Evolutionary conservation across 2,113 vertebrate species (phyloP), one percentile per base, ranked within the genome.

Genomic region (Kryptolebias marmoratus): DNA sequence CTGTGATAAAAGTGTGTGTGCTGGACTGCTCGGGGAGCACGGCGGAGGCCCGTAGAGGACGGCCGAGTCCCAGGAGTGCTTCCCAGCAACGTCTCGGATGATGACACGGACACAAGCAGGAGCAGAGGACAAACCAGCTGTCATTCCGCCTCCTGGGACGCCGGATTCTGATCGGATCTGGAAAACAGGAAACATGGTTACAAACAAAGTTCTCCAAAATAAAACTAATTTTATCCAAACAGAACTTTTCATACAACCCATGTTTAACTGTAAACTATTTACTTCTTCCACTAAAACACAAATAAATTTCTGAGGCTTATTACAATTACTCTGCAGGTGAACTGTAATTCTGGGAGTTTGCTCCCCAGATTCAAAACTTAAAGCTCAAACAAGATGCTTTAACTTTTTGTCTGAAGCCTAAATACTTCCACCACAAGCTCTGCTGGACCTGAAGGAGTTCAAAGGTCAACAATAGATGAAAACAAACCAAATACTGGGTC

Each of bases 1-100:
- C 49, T 78, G 68, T 11, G 82, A 49, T 28, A 76, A 11, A 30
- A 79, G 75, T 16, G 84, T 71, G 62, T 81, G 71, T 4, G 77
- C 64, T 1, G 88, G 90, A 66, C 88, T 90, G 80, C 56, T 88
- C 8, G 86, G 87, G 45, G 81, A 77, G 71, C 72, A 88, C 0
- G 86, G 90, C 9, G 97, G 95, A 11, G 97, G 96, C 54, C 96
- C 97, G 48, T 98, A 99, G 39, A 99, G 92, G 71, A 98, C 96
- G 12, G 96, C 96, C 0, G 97, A 97, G 91, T 99, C 97, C 98
- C 98, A 99, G 0, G 96, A 96, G 90, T 99, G 98, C 84, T 99
- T 99, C 57, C 98, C 98, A 15, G 98, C 98, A 0, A 98, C 94
- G 89, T 99, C 98, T 66, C 98, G 95, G 74, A 98, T 94, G 78